Base-by-base conservation (phyloP, 2,888 invertebrate species). In the Marasmarcha lunaedactyla region DNA sequence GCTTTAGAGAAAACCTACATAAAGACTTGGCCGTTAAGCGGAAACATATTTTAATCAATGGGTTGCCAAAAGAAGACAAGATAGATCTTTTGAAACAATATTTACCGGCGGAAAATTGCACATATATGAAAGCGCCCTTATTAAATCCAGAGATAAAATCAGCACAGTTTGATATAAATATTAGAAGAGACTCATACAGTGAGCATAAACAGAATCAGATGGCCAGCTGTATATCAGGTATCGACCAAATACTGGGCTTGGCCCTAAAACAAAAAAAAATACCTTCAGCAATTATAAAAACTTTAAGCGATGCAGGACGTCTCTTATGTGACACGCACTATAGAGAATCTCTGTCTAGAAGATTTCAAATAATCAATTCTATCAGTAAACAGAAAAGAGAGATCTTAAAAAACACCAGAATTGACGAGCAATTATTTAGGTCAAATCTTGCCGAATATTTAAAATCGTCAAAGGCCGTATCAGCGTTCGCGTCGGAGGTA, bases 251-350 rank as follows among this genome's bases (percentile, higher is more conserved):
- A 2, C 10, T 50, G 1, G 45, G 41, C 14, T 15, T 13, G 38
- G 42, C 42, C 1, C 35, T 39, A 12, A 38, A 30, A 2, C 26
- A 20, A 12, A 39, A 11, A 9, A 15, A 34, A 4, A 14, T 40
- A 9, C 10, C 38, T 25, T 42, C 42, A 6, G 43, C 42, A 25
- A 33, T 45, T 0, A 15, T 45, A 12, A 42, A 42, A 27, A 2
- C 27, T n/a, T 14, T 46, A 25, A 49, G 45, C 15, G 45, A 47
- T n/a, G 46, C 49, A 15, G 47, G 46, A 1, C 36, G 46, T 3
- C 15, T 49, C 1, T 10, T 50, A 5, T 49, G 49, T 30, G 46
- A 47, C 9, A 30, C 6, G 5, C 42, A 46, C n/a, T 40, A 40
- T 26, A 43, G 37, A 37, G 46, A 46, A 35, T 42, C 44, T 7